Evolutionary conservation across 2,113 vertebrate species (phyloP).

Genomic region (Percopsis transmontana): DNA sequence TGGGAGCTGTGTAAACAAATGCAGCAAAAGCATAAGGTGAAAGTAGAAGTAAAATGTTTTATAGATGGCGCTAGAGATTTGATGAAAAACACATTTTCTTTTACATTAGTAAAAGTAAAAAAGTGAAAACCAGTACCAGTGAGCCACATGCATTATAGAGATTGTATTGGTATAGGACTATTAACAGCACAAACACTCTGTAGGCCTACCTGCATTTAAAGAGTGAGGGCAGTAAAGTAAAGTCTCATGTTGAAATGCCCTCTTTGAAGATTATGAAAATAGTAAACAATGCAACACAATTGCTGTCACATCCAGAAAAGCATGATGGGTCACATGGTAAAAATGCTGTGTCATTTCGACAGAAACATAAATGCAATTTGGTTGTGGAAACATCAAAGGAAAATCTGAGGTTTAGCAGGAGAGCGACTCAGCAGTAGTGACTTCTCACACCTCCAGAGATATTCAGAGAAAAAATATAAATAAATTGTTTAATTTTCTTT

Average conservation of each 20-base stretch:
- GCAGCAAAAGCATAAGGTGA: too few relatives aligned
- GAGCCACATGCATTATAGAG: background rate
- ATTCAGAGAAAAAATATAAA: background rate
- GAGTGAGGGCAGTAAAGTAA: background rate
- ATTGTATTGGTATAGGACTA: background rate
- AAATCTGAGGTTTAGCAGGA: background rate
- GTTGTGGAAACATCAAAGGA: background rate
- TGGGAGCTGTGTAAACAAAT: too few relatives aligned
- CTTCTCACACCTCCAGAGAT: background rate
- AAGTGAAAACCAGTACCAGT: too few relatives aligned
- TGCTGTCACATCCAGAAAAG: background rate
- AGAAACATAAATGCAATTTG: background rate
- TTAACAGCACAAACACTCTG: too few relatives aligned
- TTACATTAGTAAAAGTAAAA: background rate
- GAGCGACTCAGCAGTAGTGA: background rate
- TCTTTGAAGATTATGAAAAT: background rate
- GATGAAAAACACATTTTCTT: too few relatives aligned
- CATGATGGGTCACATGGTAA: background rate
- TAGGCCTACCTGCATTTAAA: too few relatives aligned
- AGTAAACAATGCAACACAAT: background rate
- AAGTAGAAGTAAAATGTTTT: too few relatives aligned
- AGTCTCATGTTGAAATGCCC: background rate
- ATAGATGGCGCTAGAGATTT: too few relatives aligned
- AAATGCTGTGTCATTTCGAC: background rate
- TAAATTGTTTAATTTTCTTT: background rate